phyloP scores from a whole-genome alignment of 2,113 vertebrate genomes.

The Prochilodus magdalenae region DNA sequence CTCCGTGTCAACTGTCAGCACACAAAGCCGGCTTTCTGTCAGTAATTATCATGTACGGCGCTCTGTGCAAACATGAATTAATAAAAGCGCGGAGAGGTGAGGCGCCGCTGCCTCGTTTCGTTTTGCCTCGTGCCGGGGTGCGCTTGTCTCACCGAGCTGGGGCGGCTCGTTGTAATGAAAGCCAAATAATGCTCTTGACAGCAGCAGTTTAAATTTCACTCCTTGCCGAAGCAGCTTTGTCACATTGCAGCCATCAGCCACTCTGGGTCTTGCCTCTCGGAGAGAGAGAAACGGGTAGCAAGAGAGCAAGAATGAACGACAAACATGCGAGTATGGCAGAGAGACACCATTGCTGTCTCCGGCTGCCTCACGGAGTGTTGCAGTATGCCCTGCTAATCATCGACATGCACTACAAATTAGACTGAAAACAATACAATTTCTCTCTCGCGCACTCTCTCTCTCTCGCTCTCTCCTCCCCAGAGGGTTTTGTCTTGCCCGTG shows the following conservation, averaged over 20 bases:
- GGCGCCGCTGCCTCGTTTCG: conserved; percentile 25
- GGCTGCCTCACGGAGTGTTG: conserved; percentile 54
- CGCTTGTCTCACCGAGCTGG: conserved; percentile 27
- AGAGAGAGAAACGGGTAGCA: conserved; percentile 47
- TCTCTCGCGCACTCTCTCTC: conserved; percentile 53
- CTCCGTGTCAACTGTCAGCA: conserved; percentile 49
- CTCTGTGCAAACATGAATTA: conserved; percentile 55
- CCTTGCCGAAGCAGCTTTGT: conserved; percentile 61
- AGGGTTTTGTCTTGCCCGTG: conserved; percentile 66
- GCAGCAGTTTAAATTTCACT: conserved; percentile 70
- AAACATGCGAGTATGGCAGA: conserved; percentile 1
- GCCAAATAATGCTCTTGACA: conserved; percentile 62
- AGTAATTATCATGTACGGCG: conserved; percentile 48
- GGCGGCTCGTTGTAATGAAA: conserved; percentile 57
- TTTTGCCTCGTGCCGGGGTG: conserved; percentile 38
- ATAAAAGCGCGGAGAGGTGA: conserved; percentile 56
- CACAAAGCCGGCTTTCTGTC: conserved; percentile 52
- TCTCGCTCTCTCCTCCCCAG: conserved; percentile 60
- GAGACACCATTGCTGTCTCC: conserved; percentile 19
- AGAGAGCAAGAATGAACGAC: conserved; percentile 45
- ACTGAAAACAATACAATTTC: conserved; percentile 64
- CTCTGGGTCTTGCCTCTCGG: conserved; percentile 55
- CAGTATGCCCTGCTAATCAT: conserved; percentile 68
- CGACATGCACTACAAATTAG: conserved; percentile 63
- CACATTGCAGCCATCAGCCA: conserved; percentile 62